Percentiles rank a stretch among this genome's conserved stretches.
Conservation (phyloP, 2,797 vertebrate species). For the Lithobates pipiens region DNA sequence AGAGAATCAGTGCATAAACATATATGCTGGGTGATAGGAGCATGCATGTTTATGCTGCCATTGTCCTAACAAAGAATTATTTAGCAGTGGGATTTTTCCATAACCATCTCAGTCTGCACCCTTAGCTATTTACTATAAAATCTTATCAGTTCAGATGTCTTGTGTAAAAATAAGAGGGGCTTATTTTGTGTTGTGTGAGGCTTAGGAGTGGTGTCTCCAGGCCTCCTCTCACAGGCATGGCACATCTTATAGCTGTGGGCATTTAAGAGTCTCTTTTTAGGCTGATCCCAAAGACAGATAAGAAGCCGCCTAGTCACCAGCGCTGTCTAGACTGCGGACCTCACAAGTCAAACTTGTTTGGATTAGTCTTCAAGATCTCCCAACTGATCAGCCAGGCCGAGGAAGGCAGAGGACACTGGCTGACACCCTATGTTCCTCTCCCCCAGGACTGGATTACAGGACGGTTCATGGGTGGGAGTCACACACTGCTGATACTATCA, state of each 20-base stretch:
- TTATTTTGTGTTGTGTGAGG: constrained; percentile 65
- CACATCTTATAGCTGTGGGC: constrained; percentile 72
- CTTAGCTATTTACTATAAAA: not conserved
- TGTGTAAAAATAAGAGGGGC: not conserved
- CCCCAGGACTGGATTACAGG: constrained; percentile 55
- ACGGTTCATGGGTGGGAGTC: constrained; percentile 58
- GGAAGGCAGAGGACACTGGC: constrained; percentile 67
- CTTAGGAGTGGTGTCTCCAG: constrained; percentile 70
- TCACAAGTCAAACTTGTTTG: constrained; percentile 85
- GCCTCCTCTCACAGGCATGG: constrained; percentile 61
- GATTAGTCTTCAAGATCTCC: constrained; percentile 81
- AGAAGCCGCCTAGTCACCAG: constrained; percentile 82
- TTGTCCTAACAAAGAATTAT: too few species aligned
- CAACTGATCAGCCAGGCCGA: constrained; percentile 74
- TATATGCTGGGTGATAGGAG: too few species aligned
- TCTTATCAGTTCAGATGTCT: not conserved
- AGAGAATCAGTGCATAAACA: too few species aligned
- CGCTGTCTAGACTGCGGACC: constrained; percentile 84
- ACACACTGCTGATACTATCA: constrained; percentile 24
- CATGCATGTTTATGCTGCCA: too few species aligned
- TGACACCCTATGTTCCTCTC: constrained; percentile 74
- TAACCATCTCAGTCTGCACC: too few species aligned
- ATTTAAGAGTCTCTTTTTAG: constrained; percentile 74
- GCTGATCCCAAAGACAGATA: constrained; percentile 83
- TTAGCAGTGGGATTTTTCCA: too few species aligned